A percentile compares a stretch with the other conserved stretches of the same genome.
Conservation (phyloP, 2,888 invertebrate species). For the Ecdyonurus torrentis region DNA sequence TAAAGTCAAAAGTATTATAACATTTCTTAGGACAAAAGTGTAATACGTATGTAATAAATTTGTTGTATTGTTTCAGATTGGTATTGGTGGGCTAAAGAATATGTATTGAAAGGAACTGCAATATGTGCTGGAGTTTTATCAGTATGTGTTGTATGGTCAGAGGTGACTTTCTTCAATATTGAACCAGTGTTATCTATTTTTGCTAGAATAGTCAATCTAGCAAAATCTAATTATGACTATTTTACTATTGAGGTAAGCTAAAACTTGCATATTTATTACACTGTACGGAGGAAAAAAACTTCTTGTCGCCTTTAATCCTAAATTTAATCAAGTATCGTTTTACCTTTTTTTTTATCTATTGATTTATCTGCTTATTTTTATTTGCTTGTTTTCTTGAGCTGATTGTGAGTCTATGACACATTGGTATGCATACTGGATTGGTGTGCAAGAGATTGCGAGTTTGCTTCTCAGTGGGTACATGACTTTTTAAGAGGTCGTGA, state of each 20-base stretch:
- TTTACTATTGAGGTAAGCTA: constrained; percentile 86
- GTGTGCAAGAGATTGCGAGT: too few relatives aligned
- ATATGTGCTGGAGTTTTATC: constrained; percentile 62
- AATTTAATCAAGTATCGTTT: neutral
- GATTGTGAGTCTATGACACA: too few relatives aligned
- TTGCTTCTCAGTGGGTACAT: too few relatives aligned
- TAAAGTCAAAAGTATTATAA: neutral
- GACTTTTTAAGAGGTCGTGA: too few relatives aligned
- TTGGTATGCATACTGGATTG: too few relatives aligned
- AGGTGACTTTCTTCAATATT: constrained; percentile 92
- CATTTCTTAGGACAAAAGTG: neutral
- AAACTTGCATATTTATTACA: too few relatives aligned
- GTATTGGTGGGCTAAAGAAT: constrained; percentile 83
- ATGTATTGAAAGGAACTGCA: constrained; percentile 56
- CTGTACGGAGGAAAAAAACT: too few relatives aligned
- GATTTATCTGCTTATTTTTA: too few relatives aligned
- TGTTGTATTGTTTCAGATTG: constrained; percentile 49
- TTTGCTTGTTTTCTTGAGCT: too few relatives aligned
- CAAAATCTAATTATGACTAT: constrained; percentile 73
- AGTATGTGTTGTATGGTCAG: constrained; percentile 93
- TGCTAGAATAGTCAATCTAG: constrained; percentile 78
- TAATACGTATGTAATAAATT: too few relatives aligned
- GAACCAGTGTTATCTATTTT: constrained; percentile 88
- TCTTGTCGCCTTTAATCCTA: too few relatives aligned
- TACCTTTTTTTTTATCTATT: too few relatives aligned